A percentile compares a stretch with the other conserved stretches of the same genome.
These are phyloP conservation scores for Isotomurus palustris DNA, from an alignment of 2,888 invertebrate species.

Conservation along the genomic window DNA sequence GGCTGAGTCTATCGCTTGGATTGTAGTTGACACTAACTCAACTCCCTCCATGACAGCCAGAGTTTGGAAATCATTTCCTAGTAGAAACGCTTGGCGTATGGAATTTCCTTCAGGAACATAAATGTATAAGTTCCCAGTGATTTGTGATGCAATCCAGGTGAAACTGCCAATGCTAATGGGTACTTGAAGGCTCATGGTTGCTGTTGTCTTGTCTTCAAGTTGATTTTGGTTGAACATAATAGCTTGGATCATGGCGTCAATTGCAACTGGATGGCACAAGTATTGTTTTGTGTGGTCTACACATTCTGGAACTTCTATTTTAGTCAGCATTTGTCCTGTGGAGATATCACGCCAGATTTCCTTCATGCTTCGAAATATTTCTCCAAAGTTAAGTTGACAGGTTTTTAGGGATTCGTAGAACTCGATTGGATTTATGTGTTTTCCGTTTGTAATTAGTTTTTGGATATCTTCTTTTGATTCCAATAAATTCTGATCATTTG, in stretches of 20 bases:
- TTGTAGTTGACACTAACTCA: conserved; percentile 26
- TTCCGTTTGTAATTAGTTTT: too few relatives aligned
- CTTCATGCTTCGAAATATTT: conserved; percentile 22
- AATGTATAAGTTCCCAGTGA: too few relatives aligned
- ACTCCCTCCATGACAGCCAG: conserved; percentile 30
- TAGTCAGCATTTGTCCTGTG: conserved; percentile 18
- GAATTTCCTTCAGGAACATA: too few relatives aligned
- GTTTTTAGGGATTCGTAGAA: too few relatives aligned
- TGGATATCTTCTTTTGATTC: too few relatives aligned
- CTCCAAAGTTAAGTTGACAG: conserved; percentile 33
- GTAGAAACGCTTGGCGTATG: too few relatives aligned
- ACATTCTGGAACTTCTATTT: conserved; percentile 19
- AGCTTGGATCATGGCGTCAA: conserved; percentile 34
- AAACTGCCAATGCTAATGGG: conserved; percentile 19
- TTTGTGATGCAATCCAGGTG: not conserved
- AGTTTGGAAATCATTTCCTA: too few relatives aligned
- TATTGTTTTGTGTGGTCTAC: conserved; percentile 22
- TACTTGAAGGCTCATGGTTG: too few relatives aligned
- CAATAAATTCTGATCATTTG: too few relatives aligned
- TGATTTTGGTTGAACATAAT: too few relatives aligned
- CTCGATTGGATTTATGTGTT: too few relatives aligned
- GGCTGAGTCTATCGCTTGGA: conserved; percentile 25
- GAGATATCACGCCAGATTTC: conserved; percentile 23
- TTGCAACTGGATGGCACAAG: conserved; percentile 31
- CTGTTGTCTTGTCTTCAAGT: too few relatives aligned